Evolutionary conservation across 2,888 invertebrate genomes (phyloP), one percentile per base, ranked within the genome.

Genomic region (Drosophila longiperda): DNA sequence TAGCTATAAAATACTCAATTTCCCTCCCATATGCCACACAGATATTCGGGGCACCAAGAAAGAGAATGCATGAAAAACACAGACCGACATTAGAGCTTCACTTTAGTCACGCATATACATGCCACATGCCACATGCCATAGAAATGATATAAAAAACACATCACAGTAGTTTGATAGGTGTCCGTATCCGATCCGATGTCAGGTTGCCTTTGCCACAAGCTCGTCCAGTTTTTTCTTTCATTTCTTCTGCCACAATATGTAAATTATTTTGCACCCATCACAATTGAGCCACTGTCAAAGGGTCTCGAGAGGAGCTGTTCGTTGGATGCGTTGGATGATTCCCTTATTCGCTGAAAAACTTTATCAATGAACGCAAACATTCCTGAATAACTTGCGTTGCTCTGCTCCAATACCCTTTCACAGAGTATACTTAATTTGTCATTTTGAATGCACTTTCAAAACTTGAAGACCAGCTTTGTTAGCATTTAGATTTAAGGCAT

Each of bases 311-410:
- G 29, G 45, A n/a, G 36, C 26, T 48, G 45, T 23, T 45, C 23
- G 36, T 11, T 23, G 29, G 52, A 33, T 34, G 66, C 58, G 57
- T 45, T 58, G 45, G 23, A 53, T 68, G 74, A 73, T 74, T 67
- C 64, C 75, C 67, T 68, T 62, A 65, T 74, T 78, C 63, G 78
- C 82, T 53, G 62, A 62, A 68, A 62, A 86, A 86, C 78, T 85
- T 89, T 76, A 75, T 76, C 80, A 87, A 82, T 82, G 80, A 89
- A 80, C 80, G 75, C 70, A 71, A 69, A 69, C 83, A 89, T 85
- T 85, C 87, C 73, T 75, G 80, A 65, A 75, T 73, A 74, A 34
- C 67, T 2, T 64, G 66, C 52, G 33, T 45, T 42, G 12, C 20
- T 58, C 45, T 42, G 23, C 29, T 48, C 34, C 11, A 33, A 29